phyloP scores from a whole-genome alignment of 92 coral and sea anemone species.

The Phymanthus crucifer region DNA sequence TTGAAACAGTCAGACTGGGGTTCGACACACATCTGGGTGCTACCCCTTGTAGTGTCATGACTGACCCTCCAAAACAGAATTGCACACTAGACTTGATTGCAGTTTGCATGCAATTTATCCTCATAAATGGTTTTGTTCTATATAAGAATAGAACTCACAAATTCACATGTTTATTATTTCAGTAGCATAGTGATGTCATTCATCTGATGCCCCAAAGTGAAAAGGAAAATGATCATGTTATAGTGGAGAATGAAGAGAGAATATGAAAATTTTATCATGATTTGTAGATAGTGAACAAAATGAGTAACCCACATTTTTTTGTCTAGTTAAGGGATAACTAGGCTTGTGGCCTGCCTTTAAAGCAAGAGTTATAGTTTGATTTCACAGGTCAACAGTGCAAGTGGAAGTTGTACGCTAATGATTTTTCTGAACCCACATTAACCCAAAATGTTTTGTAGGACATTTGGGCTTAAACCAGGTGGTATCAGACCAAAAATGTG shows the following conservation, averaged over 20 bases:
- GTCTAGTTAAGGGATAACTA: neutral
- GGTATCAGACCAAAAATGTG: no score
- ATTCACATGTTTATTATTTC: neutral
- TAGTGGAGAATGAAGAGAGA: neutral
- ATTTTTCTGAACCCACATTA: neutral
- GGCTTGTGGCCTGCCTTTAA: neutral
- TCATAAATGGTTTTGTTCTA: neutral
- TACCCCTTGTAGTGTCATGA: conserved; percentile 76
- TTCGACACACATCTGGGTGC: conserved; percentile 55
- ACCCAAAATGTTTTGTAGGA: no score
- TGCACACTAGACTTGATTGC: no score
- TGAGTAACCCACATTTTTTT: conserved; percentile 6
- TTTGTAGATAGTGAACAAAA: neutral
- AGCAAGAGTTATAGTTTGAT: no score
- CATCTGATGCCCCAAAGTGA: neutral
- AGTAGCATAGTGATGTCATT: neutral
- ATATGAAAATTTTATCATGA: no score
- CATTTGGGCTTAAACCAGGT: no score
- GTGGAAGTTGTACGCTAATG: neutral
- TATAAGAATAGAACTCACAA: neutral
- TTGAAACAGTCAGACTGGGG: conserved; percentile 95
- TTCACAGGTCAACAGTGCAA: conserved; percentile 2
- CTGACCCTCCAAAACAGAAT: conserved; percentile 95
- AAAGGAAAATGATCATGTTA: neutral
- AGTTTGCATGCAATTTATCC: neutral